Base-by-base conservation (phyloP, 2,888 invertebrate species). In the Parnassius glacialis region DNA sequence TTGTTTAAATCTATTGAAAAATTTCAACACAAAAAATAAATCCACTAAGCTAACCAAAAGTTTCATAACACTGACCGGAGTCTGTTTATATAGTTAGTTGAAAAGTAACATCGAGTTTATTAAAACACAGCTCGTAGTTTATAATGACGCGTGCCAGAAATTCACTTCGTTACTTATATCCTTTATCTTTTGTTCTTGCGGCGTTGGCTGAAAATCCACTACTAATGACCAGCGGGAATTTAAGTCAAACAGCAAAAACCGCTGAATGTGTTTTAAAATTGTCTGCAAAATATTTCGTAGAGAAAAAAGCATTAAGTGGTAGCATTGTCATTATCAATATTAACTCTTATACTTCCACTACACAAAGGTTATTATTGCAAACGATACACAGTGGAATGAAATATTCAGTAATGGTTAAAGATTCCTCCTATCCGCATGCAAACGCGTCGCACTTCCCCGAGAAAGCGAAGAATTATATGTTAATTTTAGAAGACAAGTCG, bases 391-490 rank as follows among this genome's bases (percentile, higher is more conserved):
- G 81, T 10, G 90, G 90, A 41, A 84, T 83, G 63, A 85, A 89
- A 70, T 92, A 90, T 77, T 90, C 92, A 61, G 80, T 92, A 67
- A 92, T 92, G 92, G 88, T 90, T 70, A 92, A 92, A 77, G 90
- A 92, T 75, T 90, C 91, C 68, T 86, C 83, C 71, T 87, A 85
- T 64, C 81, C 79, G 65, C 92, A 92, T 73, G 86, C 85, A 60
- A 92, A 92, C 75, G 92, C 92, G 59, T 90, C 92, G 47, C 92
- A 92, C 79, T 92, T 92, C 67, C 90, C 87, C 16, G 92, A 92
- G 78, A 92, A 89, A 80, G 92, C 92, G 62, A 91, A 92, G 80
- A 92, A 92, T 83, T 92, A 92, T 78, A 87, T 92, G 88, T 79
- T 92, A 79, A 86, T 92, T 79, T 80, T 92, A 67, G 90, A 92